Evolutionary conservation across 2,888 invertebrate genomes (phyloP), one percentile per base, ranked within the genome.

Genomic region (Nomada fabriciana): DNA sequence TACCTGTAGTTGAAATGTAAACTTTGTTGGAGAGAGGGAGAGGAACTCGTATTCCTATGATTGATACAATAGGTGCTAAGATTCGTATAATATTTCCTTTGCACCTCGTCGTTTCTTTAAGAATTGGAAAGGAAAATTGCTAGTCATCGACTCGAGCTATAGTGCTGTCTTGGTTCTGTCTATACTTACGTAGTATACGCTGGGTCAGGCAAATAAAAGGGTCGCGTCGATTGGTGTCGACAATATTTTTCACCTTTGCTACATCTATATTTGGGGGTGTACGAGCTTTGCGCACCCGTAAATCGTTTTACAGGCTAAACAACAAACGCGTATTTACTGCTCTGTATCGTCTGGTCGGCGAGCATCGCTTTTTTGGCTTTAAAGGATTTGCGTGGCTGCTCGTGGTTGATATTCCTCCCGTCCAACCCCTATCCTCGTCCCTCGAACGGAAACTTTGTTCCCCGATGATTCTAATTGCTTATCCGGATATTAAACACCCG

Each of bases 251-350:
- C 47, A 11, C 2, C 13, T 11, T 47, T 2, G 15, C 18, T 42
- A 36, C 67, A 42, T 47, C 18, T 43, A 29, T 63, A 60, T 50
- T 75, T 13, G 52, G 1, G 65, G 70, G 70, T 80, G 53, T 55
- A 74, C 64, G 55, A 36, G 52, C 52, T 80, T 74, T 74, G 43
- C 80, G 5, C 18, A n/a, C 55, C 20, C 67, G 61, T 80, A 82
- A 80, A 82, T 71, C 80, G 80, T 57, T 75, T 57, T 57, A 67
- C 63, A 57, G 10, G 20, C 2, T 18, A 9, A 18, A 36, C 65
- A 25, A 63, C 68, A 80, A 59, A 15, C 52, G 20, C 67, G 23
- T 75, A 68, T 75, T 80, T 82, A 61, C 80, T 47, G 70, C 67
- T 61, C 52, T 47, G 15, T 20, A 13, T 25, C 42, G 20, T 20